Percentiles rank a stretch among this genome's conserved stretches.
These are phyloP conservation scores for Macroglossus sobrinus DNA, from an alignment of 2,113 vertebrate genomes.

Conservation along the genomic window DNA sequence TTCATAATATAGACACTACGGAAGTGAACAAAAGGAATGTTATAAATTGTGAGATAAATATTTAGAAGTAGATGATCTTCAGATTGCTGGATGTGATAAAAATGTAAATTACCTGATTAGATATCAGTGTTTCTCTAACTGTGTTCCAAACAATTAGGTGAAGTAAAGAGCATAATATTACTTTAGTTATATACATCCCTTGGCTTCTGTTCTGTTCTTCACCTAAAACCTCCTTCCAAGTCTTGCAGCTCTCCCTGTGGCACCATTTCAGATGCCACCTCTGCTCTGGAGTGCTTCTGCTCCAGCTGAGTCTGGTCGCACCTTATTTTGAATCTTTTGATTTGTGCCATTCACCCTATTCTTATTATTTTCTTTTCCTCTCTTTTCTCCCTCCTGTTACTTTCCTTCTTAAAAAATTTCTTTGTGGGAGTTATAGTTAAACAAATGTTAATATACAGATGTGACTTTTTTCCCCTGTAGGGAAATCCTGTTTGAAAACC, in stretches of 20 bases:
- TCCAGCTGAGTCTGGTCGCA: background rate
- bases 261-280: background rate
- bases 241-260: background rate
- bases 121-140: conserved; percentile 1
- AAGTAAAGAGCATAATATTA: background rate
- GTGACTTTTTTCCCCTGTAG: conserved; percentile 74
- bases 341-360: background rate
- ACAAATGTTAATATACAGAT: background rate
- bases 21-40: background rate
- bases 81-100: background rate
- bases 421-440: background rate
- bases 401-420: background rate
- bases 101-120: background rate
- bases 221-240: background rate
- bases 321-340: background rate
- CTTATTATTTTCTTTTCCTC: background rate
- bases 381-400: background rate
- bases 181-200: background rate
- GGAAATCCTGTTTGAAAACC: conserved; percentile 93
- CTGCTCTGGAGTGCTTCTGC: background rate
- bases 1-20: background rate
- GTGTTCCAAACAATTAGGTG: background rate
- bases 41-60: background rate
- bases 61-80: background rate
- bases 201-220: conserved; percentile 2